Conservation (phyloP, 2,113 vertebrate species). For the Cheirogaleus medius region DNA sequence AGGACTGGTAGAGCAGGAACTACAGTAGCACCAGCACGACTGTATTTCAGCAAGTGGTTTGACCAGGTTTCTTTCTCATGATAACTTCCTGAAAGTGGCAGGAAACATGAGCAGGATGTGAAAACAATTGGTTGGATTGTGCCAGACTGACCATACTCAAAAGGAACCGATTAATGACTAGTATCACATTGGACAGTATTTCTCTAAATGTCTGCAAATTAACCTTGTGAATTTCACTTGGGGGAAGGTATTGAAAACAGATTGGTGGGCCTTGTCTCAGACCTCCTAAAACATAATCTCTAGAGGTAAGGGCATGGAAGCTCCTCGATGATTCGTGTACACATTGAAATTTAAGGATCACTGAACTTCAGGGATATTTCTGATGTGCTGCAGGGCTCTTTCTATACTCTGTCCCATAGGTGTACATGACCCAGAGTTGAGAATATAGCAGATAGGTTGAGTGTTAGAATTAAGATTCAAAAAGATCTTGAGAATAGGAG, state of each 20-base stretch:
- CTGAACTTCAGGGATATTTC: background rate
- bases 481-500: background rate
- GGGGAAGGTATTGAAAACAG: background rate
- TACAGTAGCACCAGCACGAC: background rate
- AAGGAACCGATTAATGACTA: background rate
- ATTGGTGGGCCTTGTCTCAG: background rate
- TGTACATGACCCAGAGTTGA: background rate
- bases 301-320: background rate
- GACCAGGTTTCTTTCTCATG: background rate
- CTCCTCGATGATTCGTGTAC: background rate
- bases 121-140: background rate
- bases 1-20: background rate
- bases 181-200: background rate
- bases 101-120: background rate
- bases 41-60: background rate
- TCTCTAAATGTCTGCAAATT: background rate
- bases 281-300: background rate
- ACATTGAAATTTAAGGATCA: background rate
- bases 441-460: background rate
- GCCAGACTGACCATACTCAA: background rate
- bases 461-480: background rate
- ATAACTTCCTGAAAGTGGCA: slow-evolving; percentile 6
- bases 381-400: background rate
- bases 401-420: background rate
- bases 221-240: background rate